A percentile compares a stretch with the other conserved stretches of the same genome.
Conservation (phyloP, 2,888 invertebrate species). For the Agrilus mali region DNA sequence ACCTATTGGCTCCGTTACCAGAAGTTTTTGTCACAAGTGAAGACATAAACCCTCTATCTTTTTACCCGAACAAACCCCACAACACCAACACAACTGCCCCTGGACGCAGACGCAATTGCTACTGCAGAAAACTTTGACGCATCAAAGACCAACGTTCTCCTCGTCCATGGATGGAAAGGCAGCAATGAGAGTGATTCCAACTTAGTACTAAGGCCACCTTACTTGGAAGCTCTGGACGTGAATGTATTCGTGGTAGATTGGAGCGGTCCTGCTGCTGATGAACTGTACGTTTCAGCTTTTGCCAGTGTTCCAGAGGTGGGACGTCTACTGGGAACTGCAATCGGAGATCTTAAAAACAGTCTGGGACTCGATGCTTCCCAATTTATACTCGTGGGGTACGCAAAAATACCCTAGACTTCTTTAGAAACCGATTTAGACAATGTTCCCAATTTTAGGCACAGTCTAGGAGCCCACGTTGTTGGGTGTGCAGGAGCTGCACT, state of each 20-base stretch:
- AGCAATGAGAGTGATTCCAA: constrained; percentile 5
- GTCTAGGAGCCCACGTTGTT: constrained; percentile 26
- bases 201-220: too few species aligned
- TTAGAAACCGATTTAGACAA: not conserved
- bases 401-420: constrained; percentile 4
- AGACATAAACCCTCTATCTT: too few species aligned
- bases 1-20: too few species aligned
- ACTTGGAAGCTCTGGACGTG: constrained; percentile 12
- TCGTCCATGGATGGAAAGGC: constrained; percentile 11
- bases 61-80: too few species aligned
- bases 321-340: constrained; percentile 17
- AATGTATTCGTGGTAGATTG: constrained; percentile 28
- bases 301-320: constrained; percentile 18
- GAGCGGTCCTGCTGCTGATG: constrained; percentile 15
- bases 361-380: constrained; percentile 13
- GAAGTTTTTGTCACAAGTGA: too few species aligned
- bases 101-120: too few species aligned
- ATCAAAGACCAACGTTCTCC: constrained; percentile 5
- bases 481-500: constrained; percentile 21
- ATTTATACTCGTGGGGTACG: constrained; percentile 16
- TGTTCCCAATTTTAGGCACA: constrained; percentile 10
- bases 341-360: constrained; percentile 14
- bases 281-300: constrained; percentile 15
- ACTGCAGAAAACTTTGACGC: too few species aligned
- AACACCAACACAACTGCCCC: too few species aligned